Conservation (phyloP, 2,888 invertebrate genomes). For the Clusia tigrina region DNA sequence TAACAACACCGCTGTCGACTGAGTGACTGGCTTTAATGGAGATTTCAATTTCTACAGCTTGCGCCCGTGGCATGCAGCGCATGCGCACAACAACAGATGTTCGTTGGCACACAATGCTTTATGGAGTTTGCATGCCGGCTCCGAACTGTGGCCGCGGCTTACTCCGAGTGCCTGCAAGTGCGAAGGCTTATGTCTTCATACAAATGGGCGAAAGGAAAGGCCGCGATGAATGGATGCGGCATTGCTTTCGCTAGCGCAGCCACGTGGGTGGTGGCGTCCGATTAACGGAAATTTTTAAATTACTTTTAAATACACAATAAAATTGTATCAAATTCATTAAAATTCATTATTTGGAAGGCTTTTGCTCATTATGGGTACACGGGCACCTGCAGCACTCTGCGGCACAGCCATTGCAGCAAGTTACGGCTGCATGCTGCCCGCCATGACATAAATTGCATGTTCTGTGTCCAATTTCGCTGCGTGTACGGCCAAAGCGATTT, state of each 20-base stretch:
- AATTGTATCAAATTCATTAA: not conserved
- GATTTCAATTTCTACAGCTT: not conserved
- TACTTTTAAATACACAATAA: not conserved
- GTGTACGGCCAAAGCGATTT: slow-evolving; percentile 46
- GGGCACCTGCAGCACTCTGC: not conserved
- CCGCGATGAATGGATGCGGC: not conserved
- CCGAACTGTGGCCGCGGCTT: not conserved
- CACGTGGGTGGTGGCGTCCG: not conserved
- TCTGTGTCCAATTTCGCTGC: slow-evolving; percentile 56
- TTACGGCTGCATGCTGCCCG: slow-evolving; percentile 35
- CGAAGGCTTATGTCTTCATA: slow-evolving; percentile 1
- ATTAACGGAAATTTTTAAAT: not conserved
- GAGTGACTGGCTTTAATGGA: slow-evolving; percentile 5
- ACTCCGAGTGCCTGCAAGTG: not conserved
- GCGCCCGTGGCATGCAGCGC: not conserved
- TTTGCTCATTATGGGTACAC: not conserved
- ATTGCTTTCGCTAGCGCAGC: not conserved
- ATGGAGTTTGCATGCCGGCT: not conserved
- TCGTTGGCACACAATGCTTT: not conserved
- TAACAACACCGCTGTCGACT: not conserved
- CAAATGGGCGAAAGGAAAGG: not conserved
- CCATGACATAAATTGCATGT: slow-evolving; percentile 57
- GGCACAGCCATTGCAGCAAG: not conserved
- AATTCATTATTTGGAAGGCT: not conserved
- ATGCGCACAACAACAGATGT: not conserved